Evolutionary conservation across 2,113 vertebrate species (phyloP).

Genomic region (Calyptomena viridis): DNA sequence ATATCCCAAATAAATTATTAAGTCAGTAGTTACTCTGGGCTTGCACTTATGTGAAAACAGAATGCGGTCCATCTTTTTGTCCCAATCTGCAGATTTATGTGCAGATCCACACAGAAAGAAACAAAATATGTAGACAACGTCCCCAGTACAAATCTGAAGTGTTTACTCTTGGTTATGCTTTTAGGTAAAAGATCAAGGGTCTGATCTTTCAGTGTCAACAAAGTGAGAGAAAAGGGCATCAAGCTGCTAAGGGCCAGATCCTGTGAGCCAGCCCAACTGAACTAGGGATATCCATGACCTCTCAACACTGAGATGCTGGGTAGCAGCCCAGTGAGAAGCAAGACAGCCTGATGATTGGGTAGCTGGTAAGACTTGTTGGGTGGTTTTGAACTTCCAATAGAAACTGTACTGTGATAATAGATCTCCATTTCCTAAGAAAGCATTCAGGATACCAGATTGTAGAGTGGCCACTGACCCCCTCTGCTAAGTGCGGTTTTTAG

Average conservation of each 20-base stretch:
- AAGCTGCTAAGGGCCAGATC: background rate
- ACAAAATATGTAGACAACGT: background rate
- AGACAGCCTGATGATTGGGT: no score
- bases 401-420: background rate
- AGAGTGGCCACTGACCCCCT: background rate
- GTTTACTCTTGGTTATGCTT: background rate
- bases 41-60: background rate
- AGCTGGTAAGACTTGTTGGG: rapidly evolving
- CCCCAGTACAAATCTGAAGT: background rate
- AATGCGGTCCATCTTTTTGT: background rate
- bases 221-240: background rate
- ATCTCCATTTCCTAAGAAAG: background rate
- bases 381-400: background rate
- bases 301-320: background rate
- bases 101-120: background rate
- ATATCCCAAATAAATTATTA: background rate
- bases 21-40: background rate
- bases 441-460: background rate
- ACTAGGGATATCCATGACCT: rapidly evolving
- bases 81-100: background rate
- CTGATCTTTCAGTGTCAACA: background rate
- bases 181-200: background rate
- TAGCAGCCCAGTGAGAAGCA: background rate
- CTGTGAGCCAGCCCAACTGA: rapidly evolving
- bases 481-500: background rate